Evolutionary conservation across 2,113 vertebrate species (phyloP).

Genomic region (Elanoides forficatus): DNA sequence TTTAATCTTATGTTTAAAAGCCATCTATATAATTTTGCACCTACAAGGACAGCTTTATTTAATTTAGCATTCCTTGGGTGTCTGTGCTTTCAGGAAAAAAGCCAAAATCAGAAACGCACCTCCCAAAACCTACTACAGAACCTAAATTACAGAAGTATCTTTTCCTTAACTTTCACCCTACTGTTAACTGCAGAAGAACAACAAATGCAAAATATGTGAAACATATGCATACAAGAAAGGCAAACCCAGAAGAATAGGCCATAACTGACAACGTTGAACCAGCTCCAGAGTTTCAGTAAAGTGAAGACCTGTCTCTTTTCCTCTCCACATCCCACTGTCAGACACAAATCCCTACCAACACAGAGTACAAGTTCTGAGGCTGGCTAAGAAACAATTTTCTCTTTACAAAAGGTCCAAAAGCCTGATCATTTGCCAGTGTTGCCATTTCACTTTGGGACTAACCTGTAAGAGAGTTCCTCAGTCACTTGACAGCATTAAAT

Average conservation of each 20-base stretch:
- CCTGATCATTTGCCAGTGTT: background rate
- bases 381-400: background rate
- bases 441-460: background rate
- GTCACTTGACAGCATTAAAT: background rate
- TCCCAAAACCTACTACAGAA: background rate
- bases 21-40: background rate
- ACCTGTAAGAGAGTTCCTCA: background rate
- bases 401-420: background rate
- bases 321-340: background rate
- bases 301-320: background rate
- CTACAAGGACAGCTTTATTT: background rate
- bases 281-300: background rate
- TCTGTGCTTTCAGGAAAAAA: background rate
- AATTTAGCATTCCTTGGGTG: background rate
- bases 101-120: background rate
- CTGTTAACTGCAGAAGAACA: background rate
- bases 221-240: background rate
- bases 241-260: background rate
- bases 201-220: background rate
- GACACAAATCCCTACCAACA: background rate
- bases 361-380: background rate
- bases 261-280: background rate
- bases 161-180: background rate
- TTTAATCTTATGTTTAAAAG: background rate
- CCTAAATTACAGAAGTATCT: background rate